Base-by-base conservation (phyloP, 1,140 invertebrate genomes). In the Drosophila insularis region DNA sequence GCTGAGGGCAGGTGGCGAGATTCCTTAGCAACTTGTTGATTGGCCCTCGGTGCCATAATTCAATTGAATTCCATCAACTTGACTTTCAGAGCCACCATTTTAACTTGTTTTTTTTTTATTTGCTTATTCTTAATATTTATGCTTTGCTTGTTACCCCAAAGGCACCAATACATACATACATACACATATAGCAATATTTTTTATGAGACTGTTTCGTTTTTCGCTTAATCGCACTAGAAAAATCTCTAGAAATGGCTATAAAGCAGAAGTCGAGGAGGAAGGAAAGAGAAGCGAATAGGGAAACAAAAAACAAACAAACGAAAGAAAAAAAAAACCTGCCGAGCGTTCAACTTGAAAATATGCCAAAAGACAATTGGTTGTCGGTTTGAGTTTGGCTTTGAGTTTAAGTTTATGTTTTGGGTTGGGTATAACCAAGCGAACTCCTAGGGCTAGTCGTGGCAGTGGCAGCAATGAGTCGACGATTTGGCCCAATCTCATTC, bases 301-400 rank as follows among this genome's bases (percentile, higher is more conserved):
- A 55, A n/a, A 71, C 21, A 46, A 66, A 39, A 14, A 14, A 35
- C 32, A 39, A 46, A 68, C 32, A 14, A 14, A 35, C 32, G 32
- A 63, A 70, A 21, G 65, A 69, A 58, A 69, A 21, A 70, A 69
- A 58, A 69, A 81, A 71, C 65, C 60, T 68, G 69, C 68, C 76
- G 84, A 87, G 82, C 82, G 84, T 87, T 87, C 82, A 87, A 87
- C 82, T 89, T 89, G 76, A 89, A 87, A 89, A 89, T 89, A 82
- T 87, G 82, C 82, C 84, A 80, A 87, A 89, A 87, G 82, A 87
- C 82, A 87, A 87, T 87, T 87, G 82, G 82, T 89, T 81, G 82
- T 77, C 58, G 68, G 62, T 61, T 27, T 40, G 55, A 39, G 35
- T 70, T 71, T 74, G 54, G 68, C 66, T 71, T 39, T 43, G 31